phyloP scores from a whole-genome alignment of 1,140 invertebrate genomes.

The Ladona fulva region DNA sequence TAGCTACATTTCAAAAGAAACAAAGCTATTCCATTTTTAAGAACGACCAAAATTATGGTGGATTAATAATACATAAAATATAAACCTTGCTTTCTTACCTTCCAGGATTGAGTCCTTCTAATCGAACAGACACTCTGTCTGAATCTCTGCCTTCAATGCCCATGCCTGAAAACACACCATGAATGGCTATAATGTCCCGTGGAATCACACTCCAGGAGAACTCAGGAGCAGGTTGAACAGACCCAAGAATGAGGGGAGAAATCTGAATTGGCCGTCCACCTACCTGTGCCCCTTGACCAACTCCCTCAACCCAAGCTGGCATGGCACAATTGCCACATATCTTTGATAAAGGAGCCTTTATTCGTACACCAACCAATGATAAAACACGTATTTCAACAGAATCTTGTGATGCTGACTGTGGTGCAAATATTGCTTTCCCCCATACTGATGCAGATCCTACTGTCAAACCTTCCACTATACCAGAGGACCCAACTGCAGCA shows the following conservation, averaged over 20 bases:
- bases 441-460: background rate
- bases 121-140: background rate
- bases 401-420: background rate
- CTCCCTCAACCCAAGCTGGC: background rate
- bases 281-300: background rate
- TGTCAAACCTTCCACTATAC: background rate
- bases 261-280: background rate
- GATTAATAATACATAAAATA: too few relatives aligned
- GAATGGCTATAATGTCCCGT: background rate
- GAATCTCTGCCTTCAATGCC: background rate
- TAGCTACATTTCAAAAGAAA: too few relatives aligned
- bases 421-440: background rate
- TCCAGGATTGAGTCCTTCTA: background rate
- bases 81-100: background rate
- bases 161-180: background rate
- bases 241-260: background rate
- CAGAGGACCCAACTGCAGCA: background rate
- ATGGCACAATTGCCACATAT: background rate
- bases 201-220: background rate
- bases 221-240: background rate
- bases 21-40: too few relatives aligned
- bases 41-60: too few relatives aligned
- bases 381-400: background rate
- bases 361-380: background rate
- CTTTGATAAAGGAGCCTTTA: background rate